These are phyloP conservation scores for Tyrophagus putrescentiae DNA, from an alignment of 1,140 invertebrate genomes.

Conservation along the genomic window DNA sequence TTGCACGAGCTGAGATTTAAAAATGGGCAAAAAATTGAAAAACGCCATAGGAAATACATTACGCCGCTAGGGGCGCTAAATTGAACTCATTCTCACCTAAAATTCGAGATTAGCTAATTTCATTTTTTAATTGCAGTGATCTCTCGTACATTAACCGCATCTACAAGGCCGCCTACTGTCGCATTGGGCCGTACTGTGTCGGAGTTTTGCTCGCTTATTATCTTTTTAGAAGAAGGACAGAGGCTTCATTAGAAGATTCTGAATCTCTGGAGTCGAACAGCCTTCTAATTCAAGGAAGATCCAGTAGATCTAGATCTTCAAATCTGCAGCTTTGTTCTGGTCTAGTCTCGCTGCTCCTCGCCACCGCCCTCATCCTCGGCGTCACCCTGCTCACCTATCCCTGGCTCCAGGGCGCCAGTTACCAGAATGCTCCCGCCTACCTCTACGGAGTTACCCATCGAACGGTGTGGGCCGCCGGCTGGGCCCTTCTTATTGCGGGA, in stretches of 20 bases:
- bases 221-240: not conserved
- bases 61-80: no score
- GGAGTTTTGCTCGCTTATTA: conserved; percentile 16
- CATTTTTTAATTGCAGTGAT: conserved; percentile 10
- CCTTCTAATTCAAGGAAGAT: not conserved
- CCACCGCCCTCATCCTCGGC: not conserved
- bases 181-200: conserved; percentile 21
- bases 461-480: conserved; percentile 28
- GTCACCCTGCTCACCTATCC: conserved; percentile 14
- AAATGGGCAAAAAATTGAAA: no score
- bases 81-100: not conserved
- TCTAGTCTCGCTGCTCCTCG: conserved; percentile 9
- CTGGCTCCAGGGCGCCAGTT: conserved; percentile 20
- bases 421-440: not conserved
- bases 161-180: conserved; percentile 19
- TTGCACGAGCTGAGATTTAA: no score
- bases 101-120: not conserved
- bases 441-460: conserved; percentile 20
- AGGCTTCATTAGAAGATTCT: not conserved
- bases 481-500: conserved; percentile 27
- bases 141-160: conserved; percentile 10
- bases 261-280: not conserved
- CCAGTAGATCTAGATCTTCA: no score
- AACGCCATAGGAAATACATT: no score
- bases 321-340: no score